Evolutionary conservation across 2,888 invertebrate species (phyloP).

Genomic region (Euproctis similis): DNA sequence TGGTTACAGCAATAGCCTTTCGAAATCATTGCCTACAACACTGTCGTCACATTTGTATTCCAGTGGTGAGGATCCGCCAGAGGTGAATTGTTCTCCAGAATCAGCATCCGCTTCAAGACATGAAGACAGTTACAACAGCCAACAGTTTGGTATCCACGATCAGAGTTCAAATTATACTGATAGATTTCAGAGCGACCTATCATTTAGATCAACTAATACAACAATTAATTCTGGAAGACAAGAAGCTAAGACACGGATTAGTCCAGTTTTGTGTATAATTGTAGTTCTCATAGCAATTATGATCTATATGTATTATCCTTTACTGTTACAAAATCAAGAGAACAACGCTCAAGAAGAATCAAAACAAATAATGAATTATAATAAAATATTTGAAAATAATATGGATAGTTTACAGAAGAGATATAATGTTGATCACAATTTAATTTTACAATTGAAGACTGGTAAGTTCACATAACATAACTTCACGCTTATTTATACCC

Average conservation of each 20-base stretch:
- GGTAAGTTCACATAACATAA: no score
- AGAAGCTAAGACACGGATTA: conserved; percentile 7
- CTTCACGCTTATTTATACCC: no score
- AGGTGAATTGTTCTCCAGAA: conserved; percentile 10
- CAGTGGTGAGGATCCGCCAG: conserved; percentile 39
- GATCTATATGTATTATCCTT: no score
- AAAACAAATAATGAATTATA: conserved; percentile 32
- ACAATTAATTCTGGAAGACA: conserved; percentile 2
- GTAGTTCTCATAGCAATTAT: conserved; percentile 10
- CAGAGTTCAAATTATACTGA: conserved; percentile 5
- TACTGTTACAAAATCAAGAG: no score
- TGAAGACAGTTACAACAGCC: conserved; percentile 6
- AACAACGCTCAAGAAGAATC: conserved; percentile 4
- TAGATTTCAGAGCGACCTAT: conserved; percentile 4
- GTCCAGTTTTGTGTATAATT: conserved; percentile 7
- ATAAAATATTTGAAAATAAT: conserved; percentile 43
- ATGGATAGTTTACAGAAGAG: conserved; percentile 41
- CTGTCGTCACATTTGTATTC: conserved; percentile 46
- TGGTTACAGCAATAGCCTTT: conserved; percentile 52
- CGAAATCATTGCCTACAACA: conserved; percentile 55
- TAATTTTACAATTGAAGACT: conserved; percentile 48
- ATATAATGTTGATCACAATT: conserved; percentile 46
- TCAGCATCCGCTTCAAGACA: conserved; percentile 12
- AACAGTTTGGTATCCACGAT: conserved; percentile 7
- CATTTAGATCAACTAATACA: conserved; percentile 4